A percentile compares a stretch with the other conserved stretches of the same genome.
Conservation (phyloP, 2,888 invertebrate genomes). For the Unio pictorum region DNA sequence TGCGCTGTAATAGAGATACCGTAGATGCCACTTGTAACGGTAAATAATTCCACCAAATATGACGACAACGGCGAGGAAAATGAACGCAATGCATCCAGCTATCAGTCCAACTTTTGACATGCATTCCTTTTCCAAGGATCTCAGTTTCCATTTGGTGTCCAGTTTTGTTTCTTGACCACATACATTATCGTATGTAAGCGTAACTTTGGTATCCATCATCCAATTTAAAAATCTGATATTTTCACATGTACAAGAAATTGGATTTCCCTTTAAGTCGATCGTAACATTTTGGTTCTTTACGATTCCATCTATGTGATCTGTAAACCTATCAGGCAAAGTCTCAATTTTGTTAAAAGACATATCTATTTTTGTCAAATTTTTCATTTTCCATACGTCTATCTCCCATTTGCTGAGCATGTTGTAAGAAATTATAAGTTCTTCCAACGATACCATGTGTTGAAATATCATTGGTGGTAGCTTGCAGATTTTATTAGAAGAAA, state of each 20-base stretch:
- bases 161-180: not conserved
- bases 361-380: slow-evolving; percentile 11
- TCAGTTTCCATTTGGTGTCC: not conserved
- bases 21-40: slow-evolving; percentile 21
- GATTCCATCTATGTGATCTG: not conserved
- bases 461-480: slow-evolving; percentile 17
- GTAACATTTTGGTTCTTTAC: not conserved
- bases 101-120: slow-evolving; percentile 10
- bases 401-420: slow-evolving; percentile 17
- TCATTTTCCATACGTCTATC: slow-evolving; percentile 14
- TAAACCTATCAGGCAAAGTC: slow-evolving; percentile 1
- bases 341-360: slow-evolving; percentile 15
- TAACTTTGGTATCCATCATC: slow-evolving; percentile 15
- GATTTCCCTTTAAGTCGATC: slow-evolving; percentile 14
- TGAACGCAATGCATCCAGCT: not conserved
- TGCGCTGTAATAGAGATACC: slow-evolving; percentile 26
- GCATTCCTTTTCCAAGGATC: slow-evolving; percentile 12
- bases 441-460: slow-evolving; percentile 4
- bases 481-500: slow-evolving; percentile 19
- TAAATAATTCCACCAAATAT: slow-evolving; percentile 12
- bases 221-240: slow-evolving; percentile 17
- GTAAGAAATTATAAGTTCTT: slow-evolving; percentile 10
- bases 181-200: slow-evolving; percentile 4
- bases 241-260: slow-evolving; percentile 17
- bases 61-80: slow-evolving; percentile 10